Evolutionary conservation across 1,140 invertebrate genomes (phyloP).

Genomic region (Diabrotica undecimpunctata): DNA sequence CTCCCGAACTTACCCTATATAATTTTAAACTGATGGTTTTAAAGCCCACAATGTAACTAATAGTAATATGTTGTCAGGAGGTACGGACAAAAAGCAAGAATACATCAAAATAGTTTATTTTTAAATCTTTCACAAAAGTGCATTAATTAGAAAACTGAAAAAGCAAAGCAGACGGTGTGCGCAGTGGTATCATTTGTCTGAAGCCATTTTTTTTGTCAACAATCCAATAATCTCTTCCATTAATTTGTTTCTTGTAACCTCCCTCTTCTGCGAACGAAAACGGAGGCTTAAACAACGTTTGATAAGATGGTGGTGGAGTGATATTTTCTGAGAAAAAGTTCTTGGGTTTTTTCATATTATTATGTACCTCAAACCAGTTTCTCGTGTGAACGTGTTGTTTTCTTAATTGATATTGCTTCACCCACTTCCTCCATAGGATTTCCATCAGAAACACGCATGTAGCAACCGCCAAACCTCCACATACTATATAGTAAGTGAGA

Average conservation of each 20-base stretch:
- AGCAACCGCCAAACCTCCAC: constrained; percentile 60
- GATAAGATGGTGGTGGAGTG: constrained; percentile 55
- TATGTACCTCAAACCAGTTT: constrained; percentile 17
- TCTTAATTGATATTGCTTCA: neutral
- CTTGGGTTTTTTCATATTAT: constrained; percentile 19
- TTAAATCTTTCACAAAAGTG: neutral
- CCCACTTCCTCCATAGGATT: constrained; percentile 39
- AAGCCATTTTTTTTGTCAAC: constrained; percentile 56
- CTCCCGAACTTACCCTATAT: too few relatives aligned
- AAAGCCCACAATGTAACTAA: too few relatives aligned
- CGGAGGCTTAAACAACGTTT: constrained; percentile 50
- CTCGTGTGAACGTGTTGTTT: neutral
- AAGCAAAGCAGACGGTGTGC: constrained; percentile 68
- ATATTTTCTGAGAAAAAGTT: constrained; percentile 32
- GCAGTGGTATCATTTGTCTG: constrained; percentile 62
- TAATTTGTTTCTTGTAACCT: constrained; percentile 58
- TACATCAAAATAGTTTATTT: too few relatives aligned
- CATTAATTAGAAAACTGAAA: constrained; percentile 56
- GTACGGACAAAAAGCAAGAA: too few relatives aligned
- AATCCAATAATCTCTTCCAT: constrained; percentile 71
- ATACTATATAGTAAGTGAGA: constrained; percentile 69
- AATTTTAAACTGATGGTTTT: too few relatives aligned
- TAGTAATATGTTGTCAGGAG: too few relatives aligned
- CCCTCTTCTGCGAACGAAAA: constrained; percentile 48
- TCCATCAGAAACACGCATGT: constrained; percentile 62